Evolutionary conservation across 2,113 vertebrate species (phyloP), one percentile per base, ranked within the genome.

Genomic region (Macaca mulatta): DNA sequence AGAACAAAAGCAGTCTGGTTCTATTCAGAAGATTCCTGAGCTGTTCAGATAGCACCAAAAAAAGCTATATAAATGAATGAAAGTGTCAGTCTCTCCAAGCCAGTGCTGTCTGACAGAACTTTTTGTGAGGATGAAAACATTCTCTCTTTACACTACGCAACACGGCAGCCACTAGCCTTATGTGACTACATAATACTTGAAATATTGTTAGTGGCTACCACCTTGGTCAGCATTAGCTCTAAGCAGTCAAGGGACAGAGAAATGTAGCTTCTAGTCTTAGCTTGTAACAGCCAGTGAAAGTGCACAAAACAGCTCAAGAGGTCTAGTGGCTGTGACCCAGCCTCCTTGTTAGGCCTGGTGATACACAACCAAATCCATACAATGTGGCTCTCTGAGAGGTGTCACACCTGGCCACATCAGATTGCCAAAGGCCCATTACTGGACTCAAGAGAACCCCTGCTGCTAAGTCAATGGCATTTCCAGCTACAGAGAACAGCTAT

Each of bases 1-100:
- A 79, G 27, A 88, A 83, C 55, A 94, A 93, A 92, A 93, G 78
- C n/a, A 94, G 30, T 72, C 45, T 85, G 82, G 43, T 27, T 96
- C 50, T 96, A 90, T 57, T 85, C 40, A 94, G 35, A 79, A 90
- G 78, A 92, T 72, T 70, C 40, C 43, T 85, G 35, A 32, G 87
- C 57, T 81, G 16, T 82, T 43, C 30, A 30, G 35, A 81, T 0
- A 55, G 23, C 32, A 87, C 43, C 14, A 50, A 77, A 85, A 93
- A 74, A 35, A 96, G 12, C 55, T 85, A 75, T 35, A 72, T 55
- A 93, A 97, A 77, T 79, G 38, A 89, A 61, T 13, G 22, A 67
- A 90, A 90, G 8, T 27, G 16, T 72, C 57, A 91, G 23, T 82
- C 74, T 89, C 74, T 85, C 75, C 61, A 55, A 94, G 45, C 17